Percentiles rank a stretch among this genome's conserved stretches.
Conservation (phyloP, 53 echinoderm and acorn worm genomes). For the Holothuria leucospilota region DNA sequence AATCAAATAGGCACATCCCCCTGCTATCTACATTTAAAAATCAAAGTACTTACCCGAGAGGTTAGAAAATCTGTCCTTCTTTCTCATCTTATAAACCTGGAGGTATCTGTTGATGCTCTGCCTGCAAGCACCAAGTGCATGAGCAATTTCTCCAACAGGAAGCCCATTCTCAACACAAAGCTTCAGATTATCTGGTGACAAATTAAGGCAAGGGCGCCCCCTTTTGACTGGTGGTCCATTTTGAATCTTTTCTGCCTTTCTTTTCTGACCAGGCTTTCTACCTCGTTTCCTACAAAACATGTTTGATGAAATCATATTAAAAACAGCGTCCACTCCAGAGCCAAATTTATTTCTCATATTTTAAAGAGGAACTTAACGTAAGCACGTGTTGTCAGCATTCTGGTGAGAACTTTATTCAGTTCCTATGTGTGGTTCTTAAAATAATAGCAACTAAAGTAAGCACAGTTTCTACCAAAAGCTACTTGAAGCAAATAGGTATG, state of each 20-base stretch:
- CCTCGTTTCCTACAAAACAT: not conserved
- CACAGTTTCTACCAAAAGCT: too few species aligned
- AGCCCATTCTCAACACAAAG: constrained; percentile 27
- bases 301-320: too few species aligned
- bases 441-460: too few species aligned
- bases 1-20: too few species aligned
- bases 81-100: constrained; percentile 32
- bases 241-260: not conserved
- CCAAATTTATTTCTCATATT: too few species aligned
- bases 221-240: not conserved
- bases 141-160: constrained; percentile 17
- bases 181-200: constrained; percentile 8
- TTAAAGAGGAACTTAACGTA: too few species aligned
- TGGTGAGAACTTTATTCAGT: too few species aligned
- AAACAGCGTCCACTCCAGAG: too few species aligned
- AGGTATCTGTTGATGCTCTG: constrained; percentile 38
- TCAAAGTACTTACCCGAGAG: not conserved
- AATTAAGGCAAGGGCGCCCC: constrained; percentile 27
- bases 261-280: not conserved
- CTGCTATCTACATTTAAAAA: too few species aligned
- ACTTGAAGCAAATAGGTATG: too few species aligned
- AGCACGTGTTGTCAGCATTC: too few species aligned
- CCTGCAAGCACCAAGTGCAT: constrained; percentile 6
- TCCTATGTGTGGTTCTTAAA: too few species aligned
- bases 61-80: constrained; percentile 10